Conservation (phyloP, 2,888 invertebrate species). For the Ellobium chinense region DNA sequence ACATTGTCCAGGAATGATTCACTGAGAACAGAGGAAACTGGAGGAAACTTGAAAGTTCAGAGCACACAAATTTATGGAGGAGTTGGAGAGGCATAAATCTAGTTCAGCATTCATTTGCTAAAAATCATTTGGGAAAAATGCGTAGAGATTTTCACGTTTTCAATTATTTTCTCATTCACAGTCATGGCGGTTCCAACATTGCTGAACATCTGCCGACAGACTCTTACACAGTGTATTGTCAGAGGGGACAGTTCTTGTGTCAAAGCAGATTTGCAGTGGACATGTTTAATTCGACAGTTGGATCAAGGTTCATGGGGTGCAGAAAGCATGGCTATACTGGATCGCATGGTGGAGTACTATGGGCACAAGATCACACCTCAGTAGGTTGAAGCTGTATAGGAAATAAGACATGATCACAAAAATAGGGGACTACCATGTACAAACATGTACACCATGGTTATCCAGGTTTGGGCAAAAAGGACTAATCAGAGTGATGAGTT, state of each 20-base stretch:
- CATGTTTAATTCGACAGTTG: neutral
- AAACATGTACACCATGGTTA: too few species aligned
- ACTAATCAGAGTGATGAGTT: too few species aligned
- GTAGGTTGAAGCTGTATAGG: neutral
- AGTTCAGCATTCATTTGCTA: neutral
- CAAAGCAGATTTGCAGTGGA: neutral
- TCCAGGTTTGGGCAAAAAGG: too few species aligned
- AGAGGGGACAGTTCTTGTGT: neutral
- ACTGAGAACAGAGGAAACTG: too few species aligned
- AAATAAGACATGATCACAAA: neutral
- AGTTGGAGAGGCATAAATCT: too few species aligned
- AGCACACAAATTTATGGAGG: too few species aligned
- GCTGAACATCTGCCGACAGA: neutral
- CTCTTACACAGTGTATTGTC: neutral
- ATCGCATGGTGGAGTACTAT: neutral
- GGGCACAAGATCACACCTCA: neutral
- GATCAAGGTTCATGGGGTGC: constrained; percentile 23
- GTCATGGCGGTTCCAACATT: neutral
- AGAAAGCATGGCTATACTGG: constrained; percentile 13
- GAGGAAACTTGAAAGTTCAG: too few species aligned
- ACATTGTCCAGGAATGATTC: too few species aligned
- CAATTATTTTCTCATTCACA: too few species aligned
- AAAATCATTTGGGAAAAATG: neutral
- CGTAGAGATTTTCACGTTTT: neutral
- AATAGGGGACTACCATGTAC: too few species aligned